phyloP scores from a whole-genome alignment of 2,113 vertebrate genomes.

The Menidia beryllina region DNA sequence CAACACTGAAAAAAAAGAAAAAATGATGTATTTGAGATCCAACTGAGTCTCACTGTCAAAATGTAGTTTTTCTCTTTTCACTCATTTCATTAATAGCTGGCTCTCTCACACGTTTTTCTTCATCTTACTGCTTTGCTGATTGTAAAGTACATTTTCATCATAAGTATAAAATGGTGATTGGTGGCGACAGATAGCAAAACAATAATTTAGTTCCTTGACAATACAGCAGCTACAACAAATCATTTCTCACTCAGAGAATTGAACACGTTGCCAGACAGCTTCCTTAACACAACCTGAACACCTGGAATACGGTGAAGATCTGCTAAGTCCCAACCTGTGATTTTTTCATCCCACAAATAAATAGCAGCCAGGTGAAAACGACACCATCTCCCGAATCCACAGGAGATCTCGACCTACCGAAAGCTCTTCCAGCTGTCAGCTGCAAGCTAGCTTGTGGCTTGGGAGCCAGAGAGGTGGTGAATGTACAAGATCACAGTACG shows the following conservation, averaged over 20 bases:
- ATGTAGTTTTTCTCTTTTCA: slow-evolving; percentile 15
- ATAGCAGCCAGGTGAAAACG: slow-evolving; percentile 68
- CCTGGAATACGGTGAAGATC: slow-evolving; percentile 60
- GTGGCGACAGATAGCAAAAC: slow-evolving; percentile 23
- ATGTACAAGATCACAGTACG: slow-evolving; percentile 37
- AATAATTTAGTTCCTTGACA: slow-evolving; percentile 24
- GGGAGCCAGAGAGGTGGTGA: slow-evolving; percentile 57
- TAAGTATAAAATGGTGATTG: slow-evolving; percentile 18
- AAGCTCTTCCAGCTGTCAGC: slow-evolving; percentile 66
- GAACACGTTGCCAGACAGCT: slow-evolving; percentile 62
- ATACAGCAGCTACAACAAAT: slow-evolving; percentile 43
- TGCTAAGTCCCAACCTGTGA: slow-evolving; percentile 64
- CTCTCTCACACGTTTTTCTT: not conserved
- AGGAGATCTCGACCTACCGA: slow-evolving; percentile 61
- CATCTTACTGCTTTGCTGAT: slow-evolving; percentile 16
- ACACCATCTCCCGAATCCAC: slow-evolving; percentile 51
- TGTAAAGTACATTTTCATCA: slow-evolving; percentile 8
- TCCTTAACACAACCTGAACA: slow-evolving; percentile 59
- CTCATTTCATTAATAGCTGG: slow-evolving; percentile 9
- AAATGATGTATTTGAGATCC: slow-evolving; percentile 36
- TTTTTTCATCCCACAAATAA: slow-evolving; percentile 71
- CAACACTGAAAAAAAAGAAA: slow-evolving; percentile 27
- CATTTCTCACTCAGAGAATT: slow-evolving; percentile 44
- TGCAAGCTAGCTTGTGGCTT: slow-evolving; percentile 62
- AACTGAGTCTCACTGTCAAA: slow-evolving; percentile 29